Percentiles rank a stretch among this genome's conserved stretches.
These are phyloP conservation scores for Battus philenor DNA, from an alignment of 1,140 invertebrate species.

Conservation along the genomic window DNA sequence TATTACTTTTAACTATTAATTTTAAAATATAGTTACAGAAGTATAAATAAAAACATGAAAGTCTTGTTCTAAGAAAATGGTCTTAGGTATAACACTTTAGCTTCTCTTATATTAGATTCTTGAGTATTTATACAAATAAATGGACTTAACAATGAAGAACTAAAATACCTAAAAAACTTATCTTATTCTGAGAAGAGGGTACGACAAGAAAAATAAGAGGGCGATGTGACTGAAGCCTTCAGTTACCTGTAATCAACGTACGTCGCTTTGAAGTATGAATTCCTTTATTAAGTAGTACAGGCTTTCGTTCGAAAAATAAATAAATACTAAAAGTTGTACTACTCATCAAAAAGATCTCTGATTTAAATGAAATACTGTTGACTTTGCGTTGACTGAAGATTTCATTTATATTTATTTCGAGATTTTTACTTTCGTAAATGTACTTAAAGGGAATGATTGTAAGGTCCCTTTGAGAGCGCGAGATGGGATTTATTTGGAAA, in stretches of 20 bases:
- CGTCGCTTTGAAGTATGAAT: slow-evolving; percentile 7
- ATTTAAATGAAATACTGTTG: slow-evolving; percentile 15
- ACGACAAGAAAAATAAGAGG: too few species aligned
- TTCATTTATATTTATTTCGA: background rate
- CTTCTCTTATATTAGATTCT: too few species aligned
- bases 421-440: slow-evolving; percentile 3
- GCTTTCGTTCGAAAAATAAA: slow-evolving; percentile 11
- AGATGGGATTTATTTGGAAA: background rate
- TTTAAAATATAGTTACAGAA: too few species aligned
- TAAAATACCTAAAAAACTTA: too few species aligned
- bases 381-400: slow-evolving; percentile 9
- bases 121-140: too few species aligned
- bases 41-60: too few species aligned
- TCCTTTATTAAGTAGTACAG: slow-evolving; percentile 14
- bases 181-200: too few species aligned
- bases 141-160: too few species aligned
- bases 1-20: too few species aligned
- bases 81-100: too few species aligned
- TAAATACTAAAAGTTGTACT: slow-evolving; percentile 13
- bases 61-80: too few species aligned
- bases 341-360: slow-evolving; percentile 13
- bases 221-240: too few species aligned
- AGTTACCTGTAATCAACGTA: slow-evolving; percentile 13
- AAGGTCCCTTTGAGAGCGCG: slow-evolving; percentile 4
- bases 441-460: slow-evolving; percentile 9